phyloP scores from a whole-genome alignment of 2,888 invertebrate species.

The Caenorhabditis panamensis region DNA sequence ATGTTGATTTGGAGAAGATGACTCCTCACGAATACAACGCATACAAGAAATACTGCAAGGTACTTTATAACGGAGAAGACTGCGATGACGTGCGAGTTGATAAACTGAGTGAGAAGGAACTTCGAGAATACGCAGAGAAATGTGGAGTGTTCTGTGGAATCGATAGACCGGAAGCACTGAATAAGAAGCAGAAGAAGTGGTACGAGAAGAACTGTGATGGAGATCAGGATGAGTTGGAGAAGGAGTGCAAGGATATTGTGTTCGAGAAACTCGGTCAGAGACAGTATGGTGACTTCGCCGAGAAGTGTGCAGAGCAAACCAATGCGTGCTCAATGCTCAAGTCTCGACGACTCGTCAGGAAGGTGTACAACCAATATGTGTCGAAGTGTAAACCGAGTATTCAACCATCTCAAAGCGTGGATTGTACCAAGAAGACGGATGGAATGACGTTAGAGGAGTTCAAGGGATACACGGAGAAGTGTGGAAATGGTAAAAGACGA shows the following conservation, averaged over 20 bases:
- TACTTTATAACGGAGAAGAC: slow-evolving; percentile 26
- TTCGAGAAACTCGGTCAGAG: slow-evolving; percentile 37
- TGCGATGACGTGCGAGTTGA: slow-evolving; percentile 25
- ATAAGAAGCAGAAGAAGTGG: slow-evolving; percentile 9
- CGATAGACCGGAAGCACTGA: slow-evolving; percentile 12
- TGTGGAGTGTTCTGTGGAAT: slow-evolving; percentile 50
- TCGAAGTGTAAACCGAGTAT: slow-evolving; percentile 26
- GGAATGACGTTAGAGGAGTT: slow-evolving; percentile 35
- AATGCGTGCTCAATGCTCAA: slow-evolving; percentile 44
- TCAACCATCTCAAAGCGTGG: background rate
- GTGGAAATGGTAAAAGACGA: slow-evolving; percentile 1
- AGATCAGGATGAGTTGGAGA: slow-evolving; percentile 31
- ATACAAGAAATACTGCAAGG: slow-evolving; percentile 29
- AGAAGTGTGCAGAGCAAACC: slow-evolving; percentile 43
- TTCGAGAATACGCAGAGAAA: slow-evolving; percentile 22
- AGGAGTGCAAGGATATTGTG: slow-evolving; percentile 28
- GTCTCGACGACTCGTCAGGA: slow-evolving; percentile 21
- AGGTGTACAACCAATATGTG: slow-evolving; percentile 30
- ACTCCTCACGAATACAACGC: slow-evolving; percentile 26
- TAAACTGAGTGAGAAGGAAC: slow-evolving; percentile 30
- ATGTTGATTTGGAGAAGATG: slow-evolving; percentile 31
- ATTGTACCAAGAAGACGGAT: slow-evolving; percentile 22
- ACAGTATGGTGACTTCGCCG: slow-evolving; percentile 34
- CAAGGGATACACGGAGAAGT: slow-evolving; percentile 15
- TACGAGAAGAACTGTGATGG: slow-evolving; percentile 39